A percentile compares a stretch with the other conserved stretches of the same genome.
phyloP scores from a whole-genome alignment of 2,888 invertebrate genomes.

The Lymantria dispar region DNA sequence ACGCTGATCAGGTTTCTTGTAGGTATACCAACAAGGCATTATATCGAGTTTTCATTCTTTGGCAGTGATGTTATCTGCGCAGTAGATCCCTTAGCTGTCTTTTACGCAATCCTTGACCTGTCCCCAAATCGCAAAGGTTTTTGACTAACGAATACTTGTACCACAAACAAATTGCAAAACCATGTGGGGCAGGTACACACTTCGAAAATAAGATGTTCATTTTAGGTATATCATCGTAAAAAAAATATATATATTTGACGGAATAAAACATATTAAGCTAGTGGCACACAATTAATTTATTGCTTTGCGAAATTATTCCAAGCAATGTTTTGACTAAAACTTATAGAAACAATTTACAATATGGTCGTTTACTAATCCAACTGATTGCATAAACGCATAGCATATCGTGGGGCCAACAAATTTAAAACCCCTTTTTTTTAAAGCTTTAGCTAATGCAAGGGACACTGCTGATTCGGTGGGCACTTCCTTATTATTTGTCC shows the following conservation, averaged over 20 bases:
- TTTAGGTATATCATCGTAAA: no score
- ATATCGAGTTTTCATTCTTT: no score
- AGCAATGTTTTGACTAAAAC: neutral
- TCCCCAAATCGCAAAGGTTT: no score
- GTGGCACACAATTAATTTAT: neutral
- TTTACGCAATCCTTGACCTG: no score
- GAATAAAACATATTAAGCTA: no score
- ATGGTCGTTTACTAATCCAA: conserved; percentile 72
- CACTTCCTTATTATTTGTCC: conserved; percentile 49
- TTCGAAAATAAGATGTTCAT: neutral
- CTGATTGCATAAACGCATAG: conserved; percentile 75
- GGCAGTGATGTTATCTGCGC: no score
- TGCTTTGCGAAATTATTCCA: neutral
- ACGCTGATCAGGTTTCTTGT: no score
- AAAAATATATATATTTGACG: no score
- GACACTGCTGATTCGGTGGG: conserved; percentile 55
- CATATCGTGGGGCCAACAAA: conserved; percentile 69
- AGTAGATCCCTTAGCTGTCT: no score
- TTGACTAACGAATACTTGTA: no score
- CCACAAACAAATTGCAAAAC: neutral
- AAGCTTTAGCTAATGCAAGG: conserved; percentile 48
- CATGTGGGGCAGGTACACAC: neutral
- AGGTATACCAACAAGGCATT: no score
- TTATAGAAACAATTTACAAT: conserved; percentile 42
- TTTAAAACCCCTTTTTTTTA: conserved; percentile 64